Evolutionary conservation across 1,140 invertebrate genomes (phyloP).

Genomic region (Thaumetopoea pityocampa): DNA sequence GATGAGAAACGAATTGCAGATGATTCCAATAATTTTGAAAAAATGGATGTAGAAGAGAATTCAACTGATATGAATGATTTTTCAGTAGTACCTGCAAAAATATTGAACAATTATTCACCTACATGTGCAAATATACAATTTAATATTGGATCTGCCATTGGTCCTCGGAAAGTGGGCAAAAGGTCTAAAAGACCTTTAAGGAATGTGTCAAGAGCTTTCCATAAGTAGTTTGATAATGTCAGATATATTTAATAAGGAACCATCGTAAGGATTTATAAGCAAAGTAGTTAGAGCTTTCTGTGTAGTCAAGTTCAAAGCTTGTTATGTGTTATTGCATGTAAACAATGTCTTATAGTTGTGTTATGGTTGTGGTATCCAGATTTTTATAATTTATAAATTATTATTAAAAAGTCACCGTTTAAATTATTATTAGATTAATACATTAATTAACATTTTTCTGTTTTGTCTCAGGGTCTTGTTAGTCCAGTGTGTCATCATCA

Average conservation of each 20-base stretch:
- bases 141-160: constrained; percentile 14
- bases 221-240: constrained; percentile 21
- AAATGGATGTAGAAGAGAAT: constrained; percentile 27
- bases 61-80: background rate
- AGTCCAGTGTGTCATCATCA: no score
- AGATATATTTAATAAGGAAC: background rate
- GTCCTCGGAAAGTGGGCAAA: background rate
- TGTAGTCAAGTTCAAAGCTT: no score
- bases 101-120: background rate
- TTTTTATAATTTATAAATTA: no score
- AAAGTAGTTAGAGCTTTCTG: no score
- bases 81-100: background rate
- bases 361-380: no score
- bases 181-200: constrained; percentile 8
- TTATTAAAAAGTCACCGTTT: no score
- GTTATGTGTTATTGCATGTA: no score
- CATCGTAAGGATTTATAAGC: no score
- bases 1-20: background rate
- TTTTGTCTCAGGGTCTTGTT: no score
- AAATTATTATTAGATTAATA: no score
- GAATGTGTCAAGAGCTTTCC: constrained; percentile 10
- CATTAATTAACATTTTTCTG: no score
- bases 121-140: constrained; percentile 12
- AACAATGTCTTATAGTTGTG: no score
- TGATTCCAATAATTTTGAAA: constrained; percentile 3